Evolutionary conservation across 2,113 vertebrate genomes (phyloP), one percentile per base, ranked within the genome.

Genomic region (Pagrus major): DNA sequence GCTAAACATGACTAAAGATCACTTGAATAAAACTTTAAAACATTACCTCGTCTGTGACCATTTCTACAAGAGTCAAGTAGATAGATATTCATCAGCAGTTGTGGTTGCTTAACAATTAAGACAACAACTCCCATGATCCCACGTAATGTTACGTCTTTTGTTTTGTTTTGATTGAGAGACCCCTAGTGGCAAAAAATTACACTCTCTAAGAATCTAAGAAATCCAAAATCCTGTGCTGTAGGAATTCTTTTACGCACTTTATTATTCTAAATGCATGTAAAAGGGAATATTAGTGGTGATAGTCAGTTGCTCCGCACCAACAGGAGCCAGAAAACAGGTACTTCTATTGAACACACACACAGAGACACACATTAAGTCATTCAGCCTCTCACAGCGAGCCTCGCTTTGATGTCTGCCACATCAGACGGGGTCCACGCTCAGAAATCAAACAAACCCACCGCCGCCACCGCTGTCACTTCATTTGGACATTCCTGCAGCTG

Each of bases 351-450:
- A 20, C 41, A 29, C 15, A 25, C 41, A 55, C n/a, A 81, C 11
- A 60, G 70, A 59, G 52, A 72, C 33, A 49, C 55, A 63, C 18
- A 16, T 83, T 60, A 78, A 79, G 66, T 70, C 31, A 71, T 61
- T 63, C 59, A 69, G 71, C 37, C 21, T 75, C 56, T 55, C 76
- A 46, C 81, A 84, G 82, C 75, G 76, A 70, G 67, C 58, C 10
- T 55, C 41, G n/a, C 91, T 91, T 89, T 91, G 84, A 92, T 80
- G 71, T 83, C 58, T 55, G 71, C 83, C 63, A 86, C 84, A 87
- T 84, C 83, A 87, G 73, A 81, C 68, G 31, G 33, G 33, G 46
- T 66, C 82, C 89, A 86, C 29, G 35, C 63, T 81, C 58, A 54
- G 70, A 83, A 86, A 82, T 86, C 78, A 84, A 86, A 84, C 76